Evolutionary conservation across 1,140 invertebrate species (phyloP), one percentile per base, ranked within the genome.

Genomic region (Drosophila takahashii): DNA sequence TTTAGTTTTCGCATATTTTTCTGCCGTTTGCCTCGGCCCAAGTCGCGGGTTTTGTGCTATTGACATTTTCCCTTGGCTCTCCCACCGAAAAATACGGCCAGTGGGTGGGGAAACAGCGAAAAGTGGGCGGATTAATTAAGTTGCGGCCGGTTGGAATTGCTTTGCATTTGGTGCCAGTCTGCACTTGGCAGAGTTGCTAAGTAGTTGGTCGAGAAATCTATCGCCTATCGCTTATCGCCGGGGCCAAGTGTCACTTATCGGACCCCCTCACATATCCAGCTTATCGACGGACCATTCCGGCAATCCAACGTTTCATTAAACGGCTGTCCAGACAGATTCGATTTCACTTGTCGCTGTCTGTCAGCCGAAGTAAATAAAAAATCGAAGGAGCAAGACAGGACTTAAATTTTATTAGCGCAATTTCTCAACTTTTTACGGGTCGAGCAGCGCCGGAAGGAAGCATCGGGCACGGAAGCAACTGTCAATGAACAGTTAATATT

Each of bases 401-500:
- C 64, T 76, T 84, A 47, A 64, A 76, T 77, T 85, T 61, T 60
- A 77, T 77, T 73, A 64, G 59, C 64, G 26, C 81, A 47, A 85
- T 80, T 74, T 83, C 72, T 78, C 64, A 77, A 60, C 42, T 69
- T 60, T 75, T 78, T 62, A 77, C 65, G 65, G 58, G 18, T 10
- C 52, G 39, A 18, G 54, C 41, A 45, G 18, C n/a, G 13, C 27
- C 34, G 60, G 18, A 57, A 51, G 61, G 51, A 48, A 87, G 58
- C 44, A 51, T 7, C 29, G 32, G 18, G 27, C 37, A 36, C 15
- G 73, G 57, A 52, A 39, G 78, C 22, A 53, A 62, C 78, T 86
- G 83, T 78, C 81, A 79, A 87, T 86, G 65, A 87, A 85, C 81
- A 87, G 81, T 86, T 86, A 76, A 86, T 89, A 83, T 83, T 77